Evolutionary conservation across 2,113 vertebrate genomes (phyloP).

Genomic region (Chamaea fasciata): DNA sequence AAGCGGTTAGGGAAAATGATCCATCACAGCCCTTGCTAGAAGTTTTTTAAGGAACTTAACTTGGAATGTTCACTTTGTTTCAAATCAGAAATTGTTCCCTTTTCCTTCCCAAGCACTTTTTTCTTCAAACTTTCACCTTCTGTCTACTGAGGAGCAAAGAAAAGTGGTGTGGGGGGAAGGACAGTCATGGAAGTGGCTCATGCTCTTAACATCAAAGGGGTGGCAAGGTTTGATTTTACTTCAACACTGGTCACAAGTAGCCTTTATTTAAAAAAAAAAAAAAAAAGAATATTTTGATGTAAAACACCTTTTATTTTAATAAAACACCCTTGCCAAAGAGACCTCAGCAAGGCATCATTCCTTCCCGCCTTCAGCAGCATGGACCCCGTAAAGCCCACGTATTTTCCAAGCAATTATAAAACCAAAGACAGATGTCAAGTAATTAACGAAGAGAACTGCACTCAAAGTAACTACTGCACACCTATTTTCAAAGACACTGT

Average conservation of each 20-base stretch:
- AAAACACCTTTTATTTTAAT: neutral
- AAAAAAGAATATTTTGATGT: neutral
- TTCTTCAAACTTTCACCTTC: neutral
- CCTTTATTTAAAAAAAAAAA: neutral
- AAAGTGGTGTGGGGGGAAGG: accelerated
- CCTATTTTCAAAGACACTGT: neutral
- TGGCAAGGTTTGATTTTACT: neutral
- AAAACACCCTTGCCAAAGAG: neutral
- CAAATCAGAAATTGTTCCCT: neutral
- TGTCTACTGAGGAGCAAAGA: neutral
- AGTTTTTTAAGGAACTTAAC: neutral
- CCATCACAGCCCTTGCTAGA: neutral
- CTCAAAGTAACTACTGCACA: neutral
- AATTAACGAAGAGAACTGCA: neutral
- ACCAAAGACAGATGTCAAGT: neutral
- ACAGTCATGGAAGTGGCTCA: neutral
- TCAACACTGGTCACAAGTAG: neutral
- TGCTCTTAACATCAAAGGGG: neutral
- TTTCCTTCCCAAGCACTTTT: neutral
- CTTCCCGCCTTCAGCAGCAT: neutral
- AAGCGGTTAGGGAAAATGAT: neutral
- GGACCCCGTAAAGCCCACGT: neutral
- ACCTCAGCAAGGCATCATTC: neutral
- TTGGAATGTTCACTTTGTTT: neutral
- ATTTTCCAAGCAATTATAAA: neutral